Percentiles rank a stretch among this genome's conserved stretches.
phyloP scores from a whole-genome alignment of 1,140 invertebrate genomes.

The Drosophila micromelanica region DNA sequence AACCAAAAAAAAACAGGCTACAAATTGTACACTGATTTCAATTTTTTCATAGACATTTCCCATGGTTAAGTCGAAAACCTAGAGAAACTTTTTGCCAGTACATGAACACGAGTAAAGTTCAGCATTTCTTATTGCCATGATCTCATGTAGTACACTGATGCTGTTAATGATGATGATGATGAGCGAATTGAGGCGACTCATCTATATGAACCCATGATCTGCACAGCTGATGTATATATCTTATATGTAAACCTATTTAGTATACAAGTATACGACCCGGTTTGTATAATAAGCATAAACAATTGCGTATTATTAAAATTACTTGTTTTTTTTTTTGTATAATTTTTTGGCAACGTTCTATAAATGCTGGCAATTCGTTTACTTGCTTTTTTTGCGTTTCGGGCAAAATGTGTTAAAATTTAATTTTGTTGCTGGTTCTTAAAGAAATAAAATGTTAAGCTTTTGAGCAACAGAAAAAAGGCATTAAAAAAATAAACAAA shows the following conservation, averaged over 20 bases:
- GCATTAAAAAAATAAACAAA: slow-evolving; percentile 15
- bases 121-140: slow-evolving; percentile 54
- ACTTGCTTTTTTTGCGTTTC: slow-evolving; percentile 33
- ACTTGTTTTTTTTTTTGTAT: slow-evolving; percentile 29
- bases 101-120: slow-evolving; percentile 19
- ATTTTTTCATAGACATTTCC: slow-evolving; percentile 31
- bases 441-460: slow-evolving; percentile 22
- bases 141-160: slow-evolving; percentile 51
- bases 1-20: slow-evolving; percentile 6
- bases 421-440: slow-evolving; percentile 49
- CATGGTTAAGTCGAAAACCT: slow-evolving; percentile 29
- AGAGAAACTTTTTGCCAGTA: slow-evolving; percentile 36
- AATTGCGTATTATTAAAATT: slow-evolving; percentile 79
- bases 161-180: slow-evolving; percentile 7
- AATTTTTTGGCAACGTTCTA: slow-evolving; percentile 57
- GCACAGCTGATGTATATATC: not conserved
- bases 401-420: slow-evolving; percentile 64
- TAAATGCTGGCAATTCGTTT: slow-evolving; percentile 2
- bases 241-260: slow-evolving; percentile 9
- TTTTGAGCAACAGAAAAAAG: slow-evolving; percentile 15
- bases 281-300: slow-evolving; percentile 51
- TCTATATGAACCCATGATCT: slow-evolving; percentile 34
- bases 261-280: not conserved
- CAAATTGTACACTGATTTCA: slow-evolving; percentile 30
- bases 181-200: slow-evolving; percentile 31